Conservation (phyloP, 2,797 vertebrate genomes). For the Neosalanx taihuensis region DNA sequence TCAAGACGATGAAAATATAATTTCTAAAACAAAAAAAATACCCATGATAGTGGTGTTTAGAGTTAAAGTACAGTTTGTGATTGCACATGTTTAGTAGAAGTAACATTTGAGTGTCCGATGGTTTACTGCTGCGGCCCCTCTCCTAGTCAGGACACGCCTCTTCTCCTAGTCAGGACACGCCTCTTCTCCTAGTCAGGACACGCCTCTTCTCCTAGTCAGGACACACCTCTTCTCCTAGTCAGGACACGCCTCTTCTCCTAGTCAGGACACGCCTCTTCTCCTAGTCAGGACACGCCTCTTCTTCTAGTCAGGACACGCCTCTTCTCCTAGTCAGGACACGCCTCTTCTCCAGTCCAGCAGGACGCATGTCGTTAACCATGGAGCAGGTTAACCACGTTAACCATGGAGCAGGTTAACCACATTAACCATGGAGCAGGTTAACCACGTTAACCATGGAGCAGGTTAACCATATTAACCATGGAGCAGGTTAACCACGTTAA, state of each 20-base stretch:
- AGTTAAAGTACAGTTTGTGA: background rate
- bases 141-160: background rate
- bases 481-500: slow-evolving; percentile 48
- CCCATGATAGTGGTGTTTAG: background rate
- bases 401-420: too few species aligned
- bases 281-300: background rate
- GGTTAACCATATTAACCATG: slow-evolving; percentile 44
- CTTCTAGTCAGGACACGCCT: too few species aligned
- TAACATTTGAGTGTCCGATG: too few species aligned
- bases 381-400: too few species aligned
- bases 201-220: too few species aligned
- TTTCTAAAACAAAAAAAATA: background rate
- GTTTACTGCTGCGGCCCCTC: too few species aligned
- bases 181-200: too few species aligned
- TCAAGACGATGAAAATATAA: background rate
- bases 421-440: too few species aligned
- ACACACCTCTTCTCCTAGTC: background rate
- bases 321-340: too few species aligned
- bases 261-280: background rate
- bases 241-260: too few species aligned
- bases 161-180: background rate
- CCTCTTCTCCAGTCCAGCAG: slow-evolving; percentile 22
- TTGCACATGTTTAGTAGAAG: too few species aligned
- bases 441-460: too few species aligned
- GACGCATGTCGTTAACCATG: slow-evolving; percentile 31